phyloP scores from a whole-genome alignment of 2,888 invertebrate species.

The Alloscopus bannaensis region DNA sequence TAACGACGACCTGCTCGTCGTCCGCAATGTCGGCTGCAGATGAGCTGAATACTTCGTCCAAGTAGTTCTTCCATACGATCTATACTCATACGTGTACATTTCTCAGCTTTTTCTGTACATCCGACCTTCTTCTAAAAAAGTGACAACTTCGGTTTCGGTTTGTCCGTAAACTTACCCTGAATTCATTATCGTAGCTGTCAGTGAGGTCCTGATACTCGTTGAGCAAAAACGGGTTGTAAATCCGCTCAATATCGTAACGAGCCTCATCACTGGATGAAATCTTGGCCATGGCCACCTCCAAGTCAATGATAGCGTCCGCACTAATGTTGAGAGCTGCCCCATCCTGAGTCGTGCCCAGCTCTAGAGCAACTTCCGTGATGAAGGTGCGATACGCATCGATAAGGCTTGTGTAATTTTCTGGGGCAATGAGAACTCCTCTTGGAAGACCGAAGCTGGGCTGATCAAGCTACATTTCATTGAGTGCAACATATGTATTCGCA shows the following conservation, averaged over 20 bases:
- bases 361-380: constrained; percentile 58
- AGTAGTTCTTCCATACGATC: constrained; percentile 42
- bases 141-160: too few species aligned
- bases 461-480: constrained; percentile 49
- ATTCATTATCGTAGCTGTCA: constrained; percentile 44
- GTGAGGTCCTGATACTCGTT: constrained; percentile 60
- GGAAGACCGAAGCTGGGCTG: constrained; percentile 62
- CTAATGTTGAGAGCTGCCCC: constrained; percentile 32
- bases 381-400: constrained; percentile 64
- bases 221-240: constrained; percentile 66
- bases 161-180: constrained; percentile 19
- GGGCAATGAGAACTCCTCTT: constrained; percentile 55
- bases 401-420: constrained; percentile 48
- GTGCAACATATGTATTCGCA: neutral
- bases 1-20: constrained; percentile 60
- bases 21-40: constrained; percentile 57
- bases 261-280: constrained; percentile 66
- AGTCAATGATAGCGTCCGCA: constrained; percentile 61
- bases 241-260: constrained; percentile 62
- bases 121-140: too few species aligned
- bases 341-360: constrained; percentile 20
- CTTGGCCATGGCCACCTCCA: constrained; percentile 67
- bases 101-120: too few species aligned
- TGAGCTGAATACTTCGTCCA: constrained; percentile 60
- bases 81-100: neutral